Base-by-base conservation (phyloP, 2,113 vertebrate species). In the Saccopteryx bilineata region DNA sequence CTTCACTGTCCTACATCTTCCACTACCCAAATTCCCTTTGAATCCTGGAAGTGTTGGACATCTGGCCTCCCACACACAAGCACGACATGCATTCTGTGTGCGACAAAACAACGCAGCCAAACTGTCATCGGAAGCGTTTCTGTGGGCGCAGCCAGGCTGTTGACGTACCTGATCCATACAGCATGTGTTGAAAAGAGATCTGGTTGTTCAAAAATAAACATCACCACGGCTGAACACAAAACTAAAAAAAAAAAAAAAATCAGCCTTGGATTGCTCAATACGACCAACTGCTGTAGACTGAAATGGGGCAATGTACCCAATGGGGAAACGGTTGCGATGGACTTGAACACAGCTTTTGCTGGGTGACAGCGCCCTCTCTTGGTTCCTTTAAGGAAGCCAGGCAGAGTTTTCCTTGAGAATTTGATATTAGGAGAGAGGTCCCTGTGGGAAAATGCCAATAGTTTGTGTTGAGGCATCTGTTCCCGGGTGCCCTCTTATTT, bases 341-440 rank as follows among this genome's bases (percentile, higher is more conserved):
- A 1, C 2, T 81, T 80, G 6, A 46, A 12, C 7, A 60, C n/a
- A 60, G 78, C 28, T 94, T 56, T 33, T 52, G 31, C 91, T 94
- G 68, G 93, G 65, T 83, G 66, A 91, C 33, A 96, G 91, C 63
- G 75, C 95, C 98, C 95, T 97, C 97, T 98, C 58, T 96, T 89
- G 90, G 92, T 87, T 91, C 2, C 5, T 2, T 80, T 80, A 71
- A 96, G 78, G 94, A 98, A 95, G 86, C 96, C 66, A 86, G 74
- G 65, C 31, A 87, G 18, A 0, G 46, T 95, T 97, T 91, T 88
- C 89, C 8, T 0, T 56, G 15, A 13, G 61, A 50, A 14, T 52
- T 21, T 0, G 1, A 17, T 0, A 11, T 24, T 26, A 26, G 9
- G 46, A 9, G 7, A 63, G 33, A 52, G 6, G 13, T 75, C 58